Conservation (phyloP, 2,113 vertebrate species). For the Hucho hucho region DNA sequence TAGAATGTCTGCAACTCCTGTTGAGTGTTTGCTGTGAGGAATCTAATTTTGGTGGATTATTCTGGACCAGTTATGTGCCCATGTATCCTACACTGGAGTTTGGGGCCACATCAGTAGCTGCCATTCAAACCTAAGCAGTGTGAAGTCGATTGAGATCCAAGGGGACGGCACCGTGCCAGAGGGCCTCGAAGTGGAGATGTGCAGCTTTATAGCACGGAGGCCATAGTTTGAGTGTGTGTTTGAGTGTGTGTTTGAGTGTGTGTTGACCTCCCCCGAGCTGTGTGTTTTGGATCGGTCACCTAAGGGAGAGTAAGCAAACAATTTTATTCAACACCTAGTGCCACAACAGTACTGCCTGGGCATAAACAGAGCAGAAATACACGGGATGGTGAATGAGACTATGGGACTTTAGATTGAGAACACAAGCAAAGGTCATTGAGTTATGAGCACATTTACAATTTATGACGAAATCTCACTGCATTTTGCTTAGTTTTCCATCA, state of each 20-base stretch:
- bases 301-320: constrained; percentile 30
- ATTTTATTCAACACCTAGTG: constrained; percentile 1
- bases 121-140: constrained; percentile 22
- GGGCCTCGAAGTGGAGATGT: constrained; percentile 38
- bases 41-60: neutral
- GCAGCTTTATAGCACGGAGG: neutral
- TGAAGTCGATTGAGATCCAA: constrained; percentile 30
- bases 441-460: neutral
- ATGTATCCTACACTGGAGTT: neutral
- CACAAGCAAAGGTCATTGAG: neutral
- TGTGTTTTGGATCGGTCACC: constrained; percentile 53
- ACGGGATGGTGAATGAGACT: too few species aligned
- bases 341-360: neutral
- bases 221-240: neutral
- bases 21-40: neutral
- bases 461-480: neutral
- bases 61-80: neutral
- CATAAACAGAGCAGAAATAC: neutral
- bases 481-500: too few species aligned
- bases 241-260: too few species aligned
- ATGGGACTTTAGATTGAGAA: too few species aligned
- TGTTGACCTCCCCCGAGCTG: constrained; percentile 40
- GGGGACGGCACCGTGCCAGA: constrained; percentile 44
- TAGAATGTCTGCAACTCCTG: neutral
- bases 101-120: neutral